phyloP scores from a whole-genome alignment of 64 coral and sea anemone species.

The Dendronephthya gigantea region DNA sequence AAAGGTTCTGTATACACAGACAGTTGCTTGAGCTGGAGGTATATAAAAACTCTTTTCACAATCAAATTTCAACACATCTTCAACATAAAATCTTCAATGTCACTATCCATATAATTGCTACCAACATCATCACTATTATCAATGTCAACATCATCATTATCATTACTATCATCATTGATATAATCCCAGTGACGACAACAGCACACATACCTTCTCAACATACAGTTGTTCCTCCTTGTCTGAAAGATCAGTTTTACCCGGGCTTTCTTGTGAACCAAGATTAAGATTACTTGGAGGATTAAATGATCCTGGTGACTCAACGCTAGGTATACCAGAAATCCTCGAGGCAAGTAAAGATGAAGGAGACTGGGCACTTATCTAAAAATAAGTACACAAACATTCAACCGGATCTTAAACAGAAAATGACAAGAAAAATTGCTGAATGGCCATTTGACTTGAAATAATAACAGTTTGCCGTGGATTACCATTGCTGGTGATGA shows the following conservation, averaged over 20 bases:
- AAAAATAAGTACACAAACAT: background rate
- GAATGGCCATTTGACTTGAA: background rate
- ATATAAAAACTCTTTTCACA: background rate
- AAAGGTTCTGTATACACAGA: constrained; percentile 6
- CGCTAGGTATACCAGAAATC: background rate
- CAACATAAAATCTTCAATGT: background rate
- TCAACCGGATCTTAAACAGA: too few species aligned
- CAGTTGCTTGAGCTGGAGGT: background rate
- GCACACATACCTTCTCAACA: background rate
- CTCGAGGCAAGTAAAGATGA: background rate
- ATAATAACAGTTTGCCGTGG: background rate
- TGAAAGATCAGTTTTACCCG: background rate
- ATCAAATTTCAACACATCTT: background rate
- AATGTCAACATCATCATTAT: too few species aligned
- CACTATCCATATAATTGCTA: background rate
- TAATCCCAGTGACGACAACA: background rate
- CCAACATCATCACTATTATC: background rate
- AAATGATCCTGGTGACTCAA: background rate
- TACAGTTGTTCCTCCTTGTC: constrained; percentile 13
- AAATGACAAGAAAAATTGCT: too few species aligned
- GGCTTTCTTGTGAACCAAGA: background rate
- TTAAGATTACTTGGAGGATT: constrained; percentile 12
- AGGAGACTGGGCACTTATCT: background rate
- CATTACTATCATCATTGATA: background rate
- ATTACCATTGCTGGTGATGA: constrained; percentile 5